Base-by-base conservation (phyloP, 1,140 invertebrate species). In the Cotesia chilonis region DNA sequence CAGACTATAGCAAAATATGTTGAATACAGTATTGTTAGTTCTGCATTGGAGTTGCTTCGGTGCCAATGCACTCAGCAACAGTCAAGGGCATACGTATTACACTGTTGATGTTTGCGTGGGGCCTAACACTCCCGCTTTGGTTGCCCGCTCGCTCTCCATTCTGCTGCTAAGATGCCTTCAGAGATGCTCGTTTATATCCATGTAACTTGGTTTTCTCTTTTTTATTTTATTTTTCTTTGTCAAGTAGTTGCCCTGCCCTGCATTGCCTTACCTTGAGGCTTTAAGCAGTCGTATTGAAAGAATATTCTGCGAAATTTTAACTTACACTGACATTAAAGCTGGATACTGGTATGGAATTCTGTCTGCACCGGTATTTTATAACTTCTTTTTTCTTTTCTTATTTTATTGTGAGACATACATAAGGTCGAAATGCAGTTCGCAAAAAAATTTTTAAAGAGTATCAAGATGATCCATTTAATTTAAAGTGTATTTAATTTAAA, bases 31-130 rank as follows among this genome's bases (percentile, higher is more conserved):
- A 47, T 7, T 57, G 54, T 57, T 57, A 28, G 54, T 5, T 57
- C 17, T 61, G 14, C 59, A 61, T 28, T 61, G 14, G 59, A 35
- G 10, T 20, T 35, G 73, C 67, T 66, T 71, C 66, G 70, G 72
- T 81, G 80, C 74, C 80, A 81, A 78, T 81, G 80, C 81, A 81
- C 81, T 82, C 80, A 75, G 80, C 76, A 81, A 81, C 80, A 66
- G 76, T 78, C 80, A 81, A 81, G 80, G 80, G 78, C 80, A 81
- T 72, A 57, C 71, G 10, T 47, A 47, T 47, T 67, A 72, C 74
- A 75, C 70, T 67, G 63, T 70, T 14, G 5, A 41, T 65, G 70
- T 72, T 67, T 72, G 70, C 70, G 70, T 72, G 70, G 70, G 70
- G 70, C 70, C 70, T 51, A 47, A 64, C 47, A 59, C 67, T 9